These are phyloP conservation scores for Lordiphosa stackelbergi DNA, from an alignment of 1,140 invertebrate species.

Conservation along the genomic window DNA sequence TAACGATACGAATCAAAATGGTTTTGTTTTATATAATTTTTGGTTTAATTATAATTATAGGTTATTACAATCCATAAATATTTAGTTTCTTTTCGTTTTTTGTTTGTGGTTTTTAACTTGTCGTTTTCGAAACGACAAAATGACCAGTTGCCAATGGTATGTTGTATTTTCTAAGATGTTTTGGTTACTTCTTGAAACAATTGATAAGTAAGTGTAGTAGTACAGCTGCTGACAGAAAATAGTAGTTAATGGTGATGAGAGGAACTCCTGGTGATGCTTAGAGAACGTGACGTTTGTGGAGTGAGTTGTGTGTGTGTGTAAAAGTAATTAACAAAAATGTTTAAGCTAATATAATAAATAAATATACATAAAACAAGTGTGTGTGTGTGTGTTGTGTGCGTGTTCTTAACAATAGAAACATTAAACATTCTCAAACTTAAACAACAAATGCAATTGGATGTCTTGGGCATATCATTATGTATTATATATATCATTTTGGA, in stretches of 20 bases:
- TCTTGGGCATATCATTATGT: constrained; percentile 27
- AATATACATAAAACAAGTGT: constrained; percentile 44
- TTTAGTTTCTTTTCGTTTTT: constrained; percentile 5
- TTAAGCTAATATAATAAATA: constrained; percentile 57
- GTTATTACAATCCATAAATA: constrained; percentile 19
- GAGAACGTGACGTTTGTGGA: constrained; percentile 19
- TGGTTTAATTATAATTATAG: constrained; percentile 8
- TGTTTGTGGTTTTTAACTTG: constrained; percentile 16
- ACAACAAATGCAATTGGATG: constrained; percentile 59
- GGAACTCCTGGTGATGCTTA: constrained; percentile 60
- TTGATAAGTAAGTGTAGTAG: constrained; percentile 4
- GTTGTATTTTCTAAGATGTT: constrained; percentile 17
- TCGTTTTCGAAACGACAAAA: constrained; percentile 40
- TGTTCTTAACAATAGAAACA: constrained; percentile 47
- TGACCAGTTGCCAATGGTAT: constrained; percentile 16
- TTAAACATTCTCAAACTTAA: constrained; percentile 58
- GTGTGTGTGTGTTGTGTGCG: constrained; percentile 5
- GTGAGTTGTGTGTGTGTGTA: constrained; percentile 25
- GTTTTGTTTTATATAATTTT: constrained; percentile 19
- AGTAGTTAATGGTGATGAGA: constrained; percentile 20
- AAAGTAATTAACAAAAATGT: constrained; percentile 61
- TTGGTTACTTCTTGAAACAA: constrained; percentile 6
- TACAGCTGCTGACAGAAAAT: too few relatives aligned
- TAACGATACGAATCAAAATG: constrained; percentile 49
- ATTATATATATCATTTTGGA: constrained; percentile 25